phyloP scores from a whole-genome alignment of 2,888 invertebrate genomes.

The Chrysolina americana region DNA sequence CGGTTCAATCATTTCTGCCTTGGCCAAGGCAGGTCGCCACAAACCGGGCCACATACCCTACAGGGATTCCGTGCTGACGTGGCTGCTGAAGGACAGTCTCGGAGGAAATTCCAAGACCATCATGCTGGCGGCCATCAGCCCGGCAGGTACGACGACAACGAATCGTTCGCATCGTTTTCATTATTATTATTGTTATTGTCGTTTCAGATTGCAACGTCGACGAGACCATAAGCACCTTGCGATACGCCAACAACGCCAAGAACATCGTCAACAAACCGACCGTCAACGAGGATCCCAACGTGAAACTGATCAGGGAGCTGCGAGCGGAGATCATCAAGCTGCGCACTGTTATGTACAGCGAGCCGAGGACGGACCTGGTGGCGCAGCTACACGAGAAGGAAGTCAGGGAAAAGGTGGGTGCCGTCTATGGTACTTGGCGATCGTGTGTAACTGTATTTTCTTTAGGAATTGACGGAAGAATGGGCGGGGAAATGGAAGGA shows the following conservation, averaged over 20 bases:
- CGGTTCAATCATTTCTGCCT: conserved; percentile 89
- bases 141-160: conserved; percentile 61
- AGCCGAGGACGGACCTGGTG: conserved; percentile 75
- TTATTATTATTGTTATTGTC: background rate
- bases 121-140: conserved; percentile 87
- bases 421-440: background rate
- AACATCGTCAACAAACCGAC: conserved; percentile 93
- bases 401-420: conserved; percentile 85
- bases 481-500: conserved; percentile 96
- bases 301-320: conserved; percentile 87
- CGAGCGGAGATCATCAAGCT: conserved; percentile 89
- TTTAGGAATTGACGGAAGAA: conserved; percentile 81
- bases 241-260: conserved; percentile 92
- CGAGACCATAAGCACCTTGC: conserved; percentile 87
- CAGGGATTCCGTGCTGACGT: conserved; percentile 89
- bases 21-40: conserved; percentile 74
- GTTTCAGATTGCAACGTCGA: conserved; percentile 84
- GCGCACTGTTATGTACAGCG: conserved; percentile 81
- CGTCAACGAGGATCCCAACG: conserved; percentile 92
- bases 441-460: background rate
- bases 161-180: background rate
- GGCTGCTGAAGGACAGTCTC: conserved; percentile 89
- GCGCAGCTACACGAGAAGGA: conserved; percentile 92
- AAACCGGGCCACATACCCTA: conserved; percentile 84
- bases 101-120: conserved; percentile 94